Evolutionary conservation across 2,113 vertebrate genomes (phyloP).

Genomic region (Asarcornis scutulata): DNA sequence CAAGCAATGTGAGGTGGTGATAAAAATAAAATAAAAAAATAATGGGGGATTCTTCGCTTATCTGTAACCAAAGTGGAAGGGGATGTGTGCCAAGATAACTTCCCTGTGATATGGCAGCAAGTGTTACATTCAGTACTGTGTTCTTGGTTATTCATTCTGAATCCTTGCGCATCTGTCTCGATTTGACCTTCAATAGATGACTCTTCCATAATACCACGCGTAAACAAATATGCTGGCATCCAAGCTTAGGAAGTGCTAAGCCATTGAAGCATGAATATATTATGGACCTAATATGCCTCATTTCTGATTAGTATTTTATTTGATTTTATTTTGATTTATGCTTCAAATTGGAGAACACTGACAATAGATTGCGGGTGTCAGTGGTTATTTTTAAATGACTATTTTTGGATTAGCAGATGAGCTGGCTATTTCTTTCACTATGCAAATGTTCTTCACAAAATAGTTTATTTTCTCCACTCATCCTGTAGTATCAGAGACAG

Average conservation of each 20-base stretch:
- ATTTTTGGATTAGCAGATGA: slow-evolving; percentile 22
- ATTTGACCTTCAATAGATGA: slow-evolving; percentile 55
- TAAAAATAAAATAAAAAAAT: not conserved
- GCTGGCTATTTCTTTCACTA: slow-evolving; percentile 24
- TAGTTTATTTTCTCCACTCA: not conserved
- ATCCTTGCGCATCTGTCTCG: slow-evolving; percentile 27
- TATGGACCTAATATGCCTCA: not conserved
- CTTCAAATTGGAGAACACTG: not conserved
- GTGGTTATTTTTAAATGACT: slow-evolving; percentile 37
- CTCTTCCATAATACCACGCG: slow-evolving; percentile 13
- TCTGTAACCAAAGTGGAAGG: not conserved
- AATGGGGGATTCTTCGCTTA: not conserved
- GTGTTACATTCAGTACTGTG: not conserved
- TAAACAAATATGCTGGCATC: slow-evolving; percentile 53
- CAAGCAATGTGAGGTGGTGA: not conserved
- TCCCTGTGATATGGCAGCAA: not conserved
- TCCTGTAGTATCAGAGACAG: not conserved
- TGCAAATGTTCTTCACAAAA: slow-evolving; percentile 1
- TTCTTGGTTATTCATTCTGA: not conserved
- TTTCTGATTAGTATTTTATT: slow-evolving; percentile 49
- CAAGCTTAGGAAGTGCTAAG: slow-evolving; percentile 54
- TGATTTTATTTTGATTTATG: slow-evolving; percentile 36
- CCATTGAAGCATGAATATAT: slow-evolving; percentile 35
- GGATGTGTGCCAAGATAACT: not conserved
- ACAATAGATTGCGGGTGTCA: slow-evolving; percentile 19